Evolutionary conservation across 2,888 invertebrate species (phyloP).

Genomic region (Sinodicranocentrus sp.): DNA sequence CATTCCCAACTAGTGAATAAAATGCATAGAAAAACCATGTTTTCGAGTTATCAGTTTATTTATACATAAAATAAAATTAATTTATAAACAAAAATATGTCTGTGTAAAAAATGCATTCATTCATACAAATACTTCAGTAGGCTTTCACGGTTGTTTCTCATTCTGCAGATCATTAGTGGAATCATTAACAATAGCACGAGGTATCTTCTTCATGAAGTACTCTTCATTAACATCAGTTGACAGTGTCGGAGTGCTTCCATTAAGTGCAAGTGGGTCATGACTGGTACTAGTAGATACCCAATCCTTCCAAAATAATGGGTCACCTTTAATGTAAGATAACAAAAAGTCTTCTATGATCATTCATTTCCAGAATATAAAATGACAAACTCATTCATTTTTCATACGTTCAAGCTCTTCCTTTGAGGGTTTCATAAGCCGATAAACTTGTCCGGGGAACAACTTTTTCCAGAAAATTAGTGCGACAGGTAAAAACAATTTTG

Average conservation of each 20-base stretch:
- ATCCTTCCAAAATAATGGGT: constrained; percentile 54
- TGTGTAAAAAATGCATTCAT: no score
- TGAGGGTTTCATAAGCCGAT: constrained; percentile 66
- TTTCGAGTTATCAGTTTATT: no score
- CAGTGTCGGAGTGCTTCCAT: background rate
- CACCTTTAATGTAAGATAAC: constrained; percentile 21
- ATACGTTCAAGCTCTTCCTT: constrained; percentile 61
- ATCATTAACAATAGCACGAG: no score
- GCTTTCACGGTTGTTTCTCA: no score
- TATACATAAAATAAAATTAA: no score
- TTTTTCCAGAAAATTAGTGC: constrained; percentile 70
- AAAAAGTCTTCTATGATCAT: no score
- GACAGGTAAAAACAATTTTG: constrained; percentile 73
- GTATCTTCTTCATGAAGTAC: constrained; percentile 29
- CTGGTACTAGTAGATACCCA: constrained; percentile 44
- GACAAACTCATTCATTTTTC: background rate
- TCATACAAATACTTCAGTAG: no score
- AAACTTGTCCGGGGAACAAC: constrained; percentile 65
- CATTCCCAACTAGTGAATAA: no score
- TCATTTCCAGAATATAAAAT: background rate
- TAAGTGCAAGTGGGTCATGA: constrained; percentile 29
- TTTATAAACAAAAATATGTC: no score
- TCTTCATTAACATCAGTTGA: constrained; percentile 13
- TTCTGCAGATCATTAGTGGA: no score
- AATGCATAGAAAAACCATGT: no score